Evolutionary conservation across 2,113 vertebrate genomes (phyloP).

Genomic region (Xenus cinereus): DNA sequence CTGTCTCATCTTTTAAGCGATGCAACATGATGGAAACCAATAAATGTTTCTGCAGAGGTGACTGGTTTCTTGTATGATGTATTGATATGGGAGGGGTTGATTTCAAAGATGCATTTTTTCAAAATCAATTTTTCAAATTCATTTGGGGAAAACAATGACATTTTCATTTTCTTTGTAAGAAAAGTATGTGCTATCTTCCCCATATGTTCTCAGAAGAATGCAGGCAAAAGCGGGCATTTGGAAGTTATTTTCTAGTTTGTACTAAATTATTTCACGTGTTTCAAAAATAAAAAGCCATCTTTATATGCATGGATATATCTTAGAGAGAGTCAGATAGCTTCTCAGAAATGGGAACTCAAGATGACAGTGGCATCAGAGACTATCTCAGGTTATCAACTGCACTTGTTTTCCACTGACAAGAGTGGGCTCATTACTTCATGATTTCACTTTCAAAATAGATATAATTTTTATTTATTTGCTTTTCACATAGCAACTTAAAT

Average conservation of each 20-base stretch:
- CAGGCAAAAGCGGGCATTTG: conserved; percentile 18
- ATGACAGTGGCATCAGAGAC: background rate
- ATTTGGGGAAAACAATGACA: conserved; percentile 22
- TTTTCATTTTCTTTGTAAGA: conserved; percentile 39
- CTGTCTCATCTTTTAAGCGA: conserved; percentile 40
- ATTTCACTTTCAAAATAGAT: background rate
- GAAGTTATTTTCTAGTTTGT: conserved; percentile 36
- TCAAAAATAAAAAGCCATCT: conserved; percentile 11
- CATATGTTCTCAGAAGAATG: background rate
- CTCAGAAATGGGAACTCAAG: background rate
- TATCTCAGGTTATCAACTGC: background rate
- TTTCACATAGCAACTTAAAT: background rate
- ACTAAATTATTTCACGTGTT: background rate
- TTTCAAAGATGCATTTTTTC: background rate
- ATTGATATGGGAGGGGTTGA: conserved; percentile 5
- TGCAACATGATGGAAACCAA: conserved; percentile 37
- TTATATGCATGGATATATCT: background rate
- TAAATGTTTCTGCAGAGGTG: conserved; percentile 34
- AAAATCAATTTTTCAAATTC: conserved; percentile 43
- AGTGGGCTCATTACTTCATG: background rate
- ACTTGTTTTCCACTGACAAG: background rate
- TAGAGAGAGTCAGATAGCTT: background rate
- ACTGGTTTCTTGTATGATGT: background rate
- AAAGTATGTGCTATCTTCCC: background rate
- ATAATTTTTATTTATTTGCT: background rate